These are phyloP conservation scores for Cancer borealis DNA, from an alignment of 2,888 invertebrate species.

Conservation along the genomic window DNA sequence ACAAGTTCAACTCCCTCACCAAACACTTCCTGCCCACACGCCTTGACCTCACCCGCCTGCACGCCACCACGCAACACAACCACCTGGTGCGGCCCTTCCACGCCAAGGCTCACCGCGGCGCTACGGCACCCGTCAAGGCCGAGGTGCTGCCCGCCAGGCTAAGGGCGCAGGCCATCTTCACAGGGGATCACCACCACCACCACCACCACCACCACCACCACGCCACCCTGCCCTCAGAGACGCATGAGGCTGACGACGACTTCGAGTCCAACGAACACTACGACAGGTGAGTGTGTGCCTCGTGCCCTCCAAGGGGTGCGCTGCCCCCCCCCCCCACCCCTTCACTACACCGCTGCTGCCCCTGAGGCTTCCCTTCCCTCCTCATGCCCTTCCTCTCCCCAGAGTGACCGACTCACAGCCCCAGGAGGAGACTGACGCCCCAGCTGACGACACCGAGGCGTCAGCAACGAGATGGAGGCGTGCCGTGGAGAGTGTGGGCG, in stretches of 20 bases:
- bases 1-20: neutral
- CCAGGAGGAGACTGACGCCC: neutral
- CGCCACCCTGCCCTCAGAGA: neutral
- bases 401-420: neutral
- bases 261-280: neutral
- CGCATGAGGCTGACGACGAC: neutral
- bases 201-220: neutral
- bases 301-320: neutral
- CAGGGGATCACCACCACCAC: neutral
- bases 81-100: neutral
- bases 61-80: neutral
- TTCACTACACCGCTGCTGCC: neutral
- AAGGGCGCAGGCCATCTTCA: neutral
- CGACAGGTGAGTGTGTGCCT: neutral
- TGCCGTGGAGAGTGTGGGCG: neutral
- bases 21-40: neutral
- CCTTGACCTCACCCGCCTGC: slow-evolving; percentile 1
- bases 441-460: neutral
- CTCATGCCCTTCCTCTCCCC: neutral
- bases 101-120: neutral
- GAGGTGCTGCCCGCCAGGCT: neutral
- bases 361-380: neutral
- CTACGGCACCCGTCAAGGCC: neutral
- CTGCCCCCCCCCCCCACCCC: neutral
- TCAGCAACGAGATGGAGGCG: neutral